Evolutionary conservation across 1,140 invertebrate genomes (phyloP).

Genomic region (Gryllus bimaculatus): DNA sequence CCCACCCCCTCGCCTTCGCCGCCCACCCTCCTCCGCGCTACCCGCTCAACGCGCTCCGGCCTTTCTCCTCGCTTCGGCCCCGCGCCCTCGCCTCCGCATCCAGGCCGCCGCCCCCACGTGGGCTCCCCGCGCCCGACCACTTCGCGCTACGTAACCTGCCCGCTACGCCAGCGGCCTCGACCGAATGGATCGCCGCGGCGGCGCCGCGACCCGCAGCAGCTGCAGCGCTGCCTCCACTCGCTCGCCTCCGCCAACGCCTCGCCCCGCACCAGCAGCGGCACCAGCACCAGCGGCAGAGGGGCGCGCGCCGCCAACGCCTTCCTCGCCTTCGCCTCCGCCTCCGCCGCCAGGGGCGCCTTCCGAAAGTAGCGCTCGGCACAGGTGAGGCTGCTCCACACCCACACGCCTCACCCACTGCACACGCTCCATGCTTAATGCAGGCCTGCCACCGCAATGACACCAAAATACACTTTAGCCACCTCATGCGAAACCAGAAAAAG

Average conservation of each 20-base stretch:
- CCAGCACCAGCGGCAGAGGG: background rate
- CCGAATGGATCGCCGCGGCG: background rate
- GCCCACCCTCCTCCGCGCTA: background rate
- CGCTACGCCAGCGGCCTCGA: background rate
- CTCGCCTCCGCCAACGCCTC: background rate
- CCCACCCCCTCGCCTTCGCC: no score
- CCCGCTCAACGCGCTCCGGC: no score
- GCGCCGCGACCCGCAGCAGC: background rate
- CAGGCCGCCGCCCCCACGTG: no score
- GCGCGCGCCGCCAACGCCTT: background rate
- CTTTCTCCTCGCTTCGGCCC: background rate
- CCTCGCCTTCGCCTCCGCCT: background rate
- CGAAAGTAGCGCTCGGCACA: background rate
- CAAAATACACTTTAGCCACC: no score
- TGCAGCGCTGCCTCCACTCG: background rate
- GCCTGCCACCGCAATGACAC: no score
- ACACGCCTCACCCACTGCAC: no score
- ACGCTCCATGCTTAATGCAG: no score
- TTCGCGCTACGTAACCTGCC: background rate
- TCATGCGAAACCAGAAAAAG: no score
- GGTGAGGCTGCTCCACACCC: no score
- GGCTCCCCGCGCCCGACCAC: no score
- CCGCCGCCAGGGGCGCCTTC: background rate
- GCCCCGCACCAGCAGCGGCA: no score
- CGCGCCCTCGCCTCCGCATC: background rate